phyloP scores from a whole-genome alignment of 2,888 invertebrate species.

The Phanerotoma sp. region DNA sequence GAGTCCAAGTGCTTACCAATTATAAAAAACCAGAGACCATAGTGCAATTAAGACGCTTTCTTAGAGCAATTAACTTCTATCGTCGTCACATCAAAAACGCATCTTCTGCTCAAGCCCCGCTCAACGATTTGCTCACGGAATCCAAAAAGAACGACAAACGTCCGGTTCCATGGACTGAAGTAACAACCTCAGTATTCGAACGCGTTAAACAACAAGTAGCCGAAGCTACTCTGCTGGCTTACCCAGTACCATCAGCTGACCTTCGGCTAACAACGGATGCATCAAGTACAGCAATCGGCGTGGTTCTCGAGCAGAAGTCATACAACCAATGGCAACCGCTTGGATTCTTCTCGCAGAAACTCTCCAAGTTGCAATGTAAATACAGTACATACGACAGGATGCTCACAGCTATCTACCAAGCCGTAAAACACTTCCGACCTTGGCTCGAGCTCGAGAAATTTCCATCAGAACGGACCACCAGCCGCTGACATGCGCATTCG shows the following conservation, averaged over 20 bases:
- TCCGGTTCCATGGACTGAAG: conserved; percentile 17
- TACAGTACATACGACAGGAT: too few species aligned
- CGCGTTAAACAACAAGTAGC: conserved; percentile 8
- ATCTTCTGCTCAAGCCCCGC: conserved; percentile 45
- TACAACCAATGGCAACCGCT: too few species aligned
- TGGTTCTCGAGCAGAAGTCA: conserved; percentile 5
- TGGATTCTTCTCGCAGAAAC: too few species aligned
- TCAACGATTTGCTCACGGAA: conserved; percentile 34
- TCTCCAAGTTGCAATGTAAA: too few species aligned
- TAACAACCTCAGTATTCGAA: conserved; percentile 16
- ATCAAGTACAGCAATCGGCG: conserved; percentile 13
- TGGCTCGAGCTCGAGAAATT: conserved; percentile 15
- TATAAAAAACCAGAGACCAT: conserved; percentile 41
- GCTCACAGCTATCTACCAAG: conserved; percentile 17
- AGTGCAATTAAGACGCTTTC: conserved; percentile 43
- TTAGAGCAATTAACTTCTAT: too few species aligned
- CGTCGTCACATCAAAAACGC: too few species aligned
- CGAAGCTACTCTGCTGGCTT: conserved; percentile 18
- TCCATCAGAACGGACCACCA: conserved; percentile 22
- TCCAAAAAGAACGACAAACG: too few species aligned
- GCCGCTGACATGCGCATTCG: conserved; percentile 19
- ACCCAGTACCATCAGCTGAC: conserved; percentile 15
- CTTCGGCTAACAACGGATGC: conserved; percentile 11
- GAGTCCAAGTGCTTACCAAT: conserved; percentile 41
- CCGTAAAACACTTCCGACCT: conserved; percentile 16